phyloP scores from a whole-genome alignment of 2,888 invertebrate species.

The Erebia epiphron region DNA sequence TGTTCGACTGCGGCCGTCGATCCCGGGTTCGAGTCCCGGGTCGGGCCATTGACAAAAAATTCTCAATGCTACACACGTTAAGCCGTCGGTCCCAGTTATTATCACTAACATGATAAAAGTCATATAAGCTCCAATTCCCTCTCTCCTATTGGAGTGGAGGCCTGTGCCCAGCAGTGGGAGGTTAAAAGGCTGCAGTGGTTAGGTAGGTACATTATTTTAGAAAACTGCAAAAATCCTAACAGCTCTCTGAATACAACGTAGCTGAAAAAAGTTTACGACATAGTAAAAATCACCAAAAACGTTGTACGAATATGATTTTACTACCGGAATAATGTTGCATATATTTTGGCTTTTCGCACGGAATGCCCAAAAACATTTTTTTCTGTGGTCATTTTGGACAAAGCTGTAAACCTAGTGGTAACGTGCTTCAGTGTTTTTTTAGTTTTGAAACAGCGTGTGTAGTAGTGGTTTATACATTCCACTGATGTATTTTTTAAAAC shows the following conservation, averaged over 20 bases:
- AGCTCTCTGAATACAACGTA: conserved; percentile 3
- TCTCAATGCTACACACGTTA: too few relatives aligned
- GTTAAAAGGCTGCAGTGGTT: too few relatives aligned
- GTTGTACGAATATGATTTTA: conserved; percentile 17
- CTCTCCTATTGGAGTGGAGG: too few relatives aligned
- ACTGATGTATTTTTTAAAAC: neutral
- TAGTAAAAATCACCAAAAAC: conserved; percentile 13
- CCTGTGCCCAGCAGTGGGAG: too few relatives aligned
- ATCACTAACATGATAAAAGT: too few relatives aligned
- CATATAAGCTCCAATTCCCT: too few relatives aligned
- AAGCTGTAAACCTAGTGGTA: neutral
- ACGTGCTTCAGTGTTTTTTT: conserved; percentile 11
- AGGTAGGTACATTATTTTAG: neutral
- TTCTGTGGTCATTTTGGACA: conserved; percentile 2
- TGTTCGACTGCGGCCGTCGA: too few relatives aligned
- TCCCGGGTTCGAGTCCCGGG: too few relatives aligned
- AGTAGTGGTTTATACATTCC: neutral
- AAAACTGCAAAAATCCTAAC: conserved; percentile 1
- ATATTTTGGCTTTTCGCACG: conserved; percentile 1
- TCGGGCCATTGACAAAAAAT: too few relatives aligned
- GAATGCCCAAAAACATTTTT: neutral
- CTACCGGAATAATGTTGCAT: conserved; percentile 1
- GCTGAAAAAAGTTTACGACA: conserved; percentile 9
- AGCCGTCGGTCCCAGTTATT: too few relatives aligned
- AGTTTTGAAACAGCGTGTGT: neutral